Evolutionary conservation across 1,140 invertebrate genomes (phyloP), one percentile per base, ranked within the genome.

Genomic region (Maniola jurtina): DNA sequence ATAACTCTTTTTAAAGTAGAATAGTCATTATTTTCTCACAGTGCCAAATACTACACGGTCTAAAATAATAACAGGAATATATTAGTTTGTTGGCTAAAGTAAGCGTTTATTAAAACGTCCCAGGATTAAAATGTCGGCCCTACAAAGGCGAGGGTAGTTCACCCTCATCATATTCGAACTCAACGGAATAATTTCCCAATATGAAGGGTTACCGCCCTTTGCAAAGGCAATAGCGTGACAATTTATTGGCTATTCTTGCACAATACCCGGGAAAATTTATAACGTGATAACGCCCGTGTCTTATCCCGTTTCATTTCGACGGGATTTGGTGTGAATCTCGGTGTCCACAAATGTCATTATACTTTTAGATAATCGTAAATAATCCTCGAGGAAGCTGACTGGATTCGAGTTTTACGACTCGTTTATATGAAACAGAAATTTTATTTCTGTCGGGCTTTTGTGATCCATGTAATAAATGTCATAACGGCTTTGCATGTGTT

Each of bases 251-350:
- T 69, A 80, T 82, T 77, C 76, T 73, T 76, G 71, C 71, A 88
- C 83, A 89, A 89, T 78, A 68, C 76, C 64, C 50, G 54, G 69
- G 77, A 80, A 80, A 84, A 88, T 89, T 89, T 89, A 89, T 84
- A 70, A 82, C 73, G 85, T 87, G 85, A 86, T 87, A 88, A 89
- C 70, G 73, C 76, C 66, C 75, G 64, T 79, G 73, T 80, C 77
- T 79, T 74, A 80, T 76, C 57, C 59, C 60, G 71, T 83, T 81
- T 81, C 71, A 66, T 66, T 72, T 70, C 36, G 69, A 72, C 56
- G 54, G 61, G 76, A 78, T 75, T 77, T 68, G 25, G 40, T 67
- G 60, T 64, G 62, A 75, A 70, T 68, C 65, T 62, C 59, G 65
- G 16, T 34, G 40, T 63, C 54, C 36, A 63, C 55, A 59, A 69